Evolutionary conservation across 2,113 vertebrate genomes (phyloP).

Genomic region (Parus major): DNA sequence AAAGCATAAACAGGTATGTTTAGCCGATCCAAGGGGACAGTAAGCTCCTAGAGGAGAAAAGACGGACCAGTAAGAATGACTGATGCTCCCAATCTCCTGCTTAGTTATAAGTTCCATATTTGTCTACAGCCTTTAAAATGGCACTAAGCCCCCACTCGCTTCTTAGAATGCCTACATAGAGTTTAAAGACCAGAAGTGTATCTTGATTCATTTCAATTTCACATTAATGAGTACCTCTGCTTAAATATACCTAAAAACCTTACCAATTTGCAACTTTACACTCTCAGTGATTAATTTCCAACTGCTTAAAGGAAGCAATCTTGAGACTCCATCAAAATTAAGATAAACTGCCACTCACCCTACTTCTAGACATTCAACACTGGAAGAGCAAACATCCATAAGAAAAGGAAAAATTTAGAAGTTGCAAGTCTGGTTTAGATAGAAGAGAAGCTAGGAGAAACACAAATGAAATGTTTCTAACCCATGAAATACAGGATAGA

Average conservation of each 20-base stretch:
- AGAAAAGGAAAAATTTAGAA: background rate
- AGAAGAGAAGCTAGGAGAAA: background rate
- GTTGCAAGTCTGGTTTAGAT: accelerated
- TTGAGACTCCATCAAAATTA: background rate
- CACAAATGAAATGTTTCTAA: background rate
- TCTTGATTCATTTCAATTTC: background rate
- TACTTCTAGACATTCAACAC: background rate
- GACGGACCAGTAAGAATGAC: background rate
- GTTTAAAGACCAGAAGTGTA: background rate
- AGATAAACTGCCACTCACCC: background rate
- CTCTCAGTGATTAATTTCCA: background rate
- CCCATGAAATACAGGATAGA: background rate
- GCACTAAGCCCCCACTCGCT: background rate
- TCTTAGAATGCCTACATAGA: background rate
- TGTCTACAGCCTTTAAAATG: background rate
- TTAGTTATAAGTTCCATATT: background rate
- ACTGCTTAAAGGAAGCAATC: background rate
- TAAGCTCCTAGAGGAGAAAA: background rate
- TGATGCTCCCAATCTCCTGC: background rate
- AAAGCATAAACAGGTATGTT: background rate
- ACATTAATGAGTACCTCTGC: background rate
- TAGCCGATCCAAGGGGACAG: background rate
- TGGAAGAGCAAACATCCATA: background rate
- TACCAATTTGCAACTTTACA: background rate
- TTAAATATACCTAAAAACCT: background rate